phyloP scores from a whole-genome alignment of 53 echinoderm and acorn worm genomes.

The Hippasteria phrygiana region DNA sequence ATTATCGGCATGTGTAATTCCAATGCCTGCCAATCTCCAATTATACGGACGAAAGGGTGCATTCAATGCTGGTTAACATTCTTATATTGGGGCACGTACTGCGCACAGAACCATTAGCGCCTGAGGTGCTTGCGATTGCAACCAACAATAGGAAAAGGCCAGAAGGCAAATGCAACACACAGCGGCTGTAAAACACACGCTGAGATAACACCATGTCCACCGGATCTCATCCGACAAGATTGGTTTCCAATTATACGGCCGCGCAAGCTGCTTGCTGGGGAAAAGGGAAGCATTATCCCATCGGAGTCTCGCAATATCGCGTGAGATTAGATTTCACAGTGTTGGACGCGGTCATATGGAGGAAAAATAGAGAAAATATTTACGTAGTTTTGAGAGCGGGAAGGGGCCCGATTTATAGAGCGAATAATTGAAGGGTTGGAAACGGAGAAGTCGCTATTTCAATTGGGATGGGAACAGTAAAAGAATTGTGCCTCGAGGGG shows the following conservation, averaged over 20 bases:
- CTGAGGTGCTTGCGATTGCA: no score
- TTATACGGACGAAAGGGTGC: no score
- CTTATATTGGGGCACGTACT: no score
- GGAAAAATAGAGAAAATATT: slow-evolving; percentile 2
- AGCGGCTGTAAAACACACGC: no score
- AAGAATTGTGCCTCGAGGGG: not conserved
- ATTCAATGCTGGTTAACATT: no score
- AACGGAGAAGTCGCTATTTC: not conserved
- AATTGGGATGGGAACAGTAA: not conserved
- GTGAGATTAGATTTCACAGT: slow-evolving; percentile 21
- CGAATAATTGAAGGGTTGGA: not conserved
- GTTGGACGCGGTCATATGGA: not conserved
- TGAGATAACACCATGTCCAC: no score
- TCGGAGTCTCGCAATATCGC: not conserved
- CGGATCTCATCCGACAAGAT: no score
- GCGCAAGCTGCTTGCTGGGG: slow-evolving; percentile 12
- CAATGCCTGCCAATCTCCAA: no score
- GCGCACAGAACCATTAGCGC: no score
- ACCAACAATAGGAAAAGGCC: no score
- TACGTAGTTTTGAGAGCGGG: slow-evolving; percentile 1
- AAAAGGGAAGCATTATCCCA: not conserved
- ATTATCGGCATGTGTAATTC: no score
- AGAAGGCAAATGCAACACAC: no score
- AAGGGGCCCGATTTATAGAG: not conserved
- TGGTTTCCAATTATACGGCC: not conserved